A percentile compares a stretch with the other conserved stretches of the same genome.
These are phyloP conservation scores for Sminthopsis crassicaudata DNA, from an alignment of 2,113 vertebrate genomes.

Conservation along the genomic window DNA sequence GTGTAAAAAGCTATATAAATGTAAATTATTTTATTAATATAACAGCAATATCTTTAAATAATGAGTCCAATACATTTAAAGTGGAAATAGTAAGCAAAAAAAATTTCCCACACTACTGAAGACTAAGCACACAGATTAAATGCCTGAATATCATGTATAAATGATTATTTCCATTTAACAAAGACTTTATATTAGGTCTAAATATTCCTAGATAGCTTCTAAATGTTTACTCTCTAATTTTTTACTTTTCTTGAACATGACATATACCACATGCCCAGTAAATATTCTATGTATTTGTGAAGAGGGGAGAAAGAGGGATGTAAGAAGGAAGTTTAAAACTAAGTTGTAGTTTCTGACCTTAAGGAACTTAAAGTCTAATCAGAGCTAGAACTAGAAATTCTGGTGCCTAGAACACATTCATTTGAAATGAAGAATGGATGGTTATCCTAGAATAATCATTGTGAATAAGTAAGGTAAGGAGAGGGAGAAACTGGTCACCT, in stretches of 20 bases:
- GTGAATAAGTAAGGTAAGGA: neutral
- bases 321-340: neutral
- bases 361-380: neutral
- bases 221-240: neutral
- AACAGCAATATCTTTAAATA: neutral
- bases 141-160: neutral
- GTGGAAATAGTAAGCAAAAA: neutral
- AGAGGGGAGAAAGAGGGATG: neutral
- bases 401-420: neutral
- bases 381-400: neutral
- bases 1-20: neutral
- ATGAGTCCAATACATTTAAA: neutral
- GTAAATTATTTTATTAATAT: neutral
- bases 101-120: neutral
- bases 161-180: neutral
- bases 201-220: neutral
- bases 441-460: neutral
- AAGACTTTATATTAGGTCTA: neutral
- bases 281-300: neutral
- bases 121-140: neutral
- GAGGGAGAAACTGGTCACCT: neutral
- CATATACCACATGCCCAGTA: neutral
- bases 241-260: neutral
- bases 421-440: neutral
- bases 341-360: neutral